Evolutionary conservation across 2,113 vertebrate species (phyloP).

Genomic region (Megalops atlanticus): DNA sequence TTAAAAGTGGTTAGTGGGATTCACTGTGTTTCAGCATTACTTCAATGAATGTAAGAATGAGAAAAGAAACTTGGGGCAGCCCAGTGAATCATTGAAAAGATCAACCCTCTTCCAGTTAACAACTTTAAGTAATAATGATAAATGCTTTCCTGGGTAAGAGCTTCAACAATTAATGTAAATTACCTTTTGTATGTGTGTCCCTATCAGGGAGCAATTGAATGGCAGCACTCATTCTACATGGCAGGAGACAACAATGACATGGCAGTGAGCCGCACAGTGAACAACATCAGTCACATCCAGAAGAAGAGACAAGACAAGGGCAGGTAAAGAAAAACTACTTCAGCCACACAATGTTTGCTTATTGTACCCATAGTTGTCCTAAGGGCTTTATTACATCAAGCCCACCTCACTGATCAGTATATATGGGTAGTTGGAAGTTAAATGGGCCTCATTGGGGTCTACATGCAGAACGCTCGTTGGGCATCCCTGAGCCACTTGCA

Average conservation of each 20-base stretch:
- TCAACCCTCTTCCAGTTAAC: neutral
- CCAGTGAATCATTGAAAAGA: neutral
- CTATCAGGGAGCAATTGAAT: constrained; percentile 86
- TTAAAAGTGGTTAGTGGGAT: neutral
- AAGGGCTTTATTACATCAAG: too few relatives aligned
- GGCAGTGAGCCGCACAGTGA: constrained; percentile 89
- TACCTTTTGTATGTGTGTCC: constrained; percentile 22
- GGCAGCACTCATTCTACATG: constrained; percentile 82
- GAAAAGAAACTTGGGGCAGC: too few relatives aligned
- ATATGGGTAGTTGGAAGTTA: too few relatives aligned
- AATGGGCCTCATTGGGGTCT: too few relatives aligned
- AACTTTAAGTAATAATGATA: constrained; percentile 30
- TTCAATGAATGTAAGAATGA: too few relatives aligned
- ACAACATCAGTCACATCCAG: constrained; percentile 86
- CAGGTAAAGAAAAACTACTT: constrained; percentile 61
- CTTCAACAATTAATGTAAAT: neutral
- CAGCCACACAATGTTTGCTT: too few relatives aligned
- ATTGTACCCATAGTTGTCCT: too few relatives aligned
- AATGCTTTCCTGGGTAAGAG: too few relatives aligned
- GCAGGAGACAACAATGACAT: constrained; percentile 91
- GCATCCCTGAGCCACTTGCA: too few relatives aligned
- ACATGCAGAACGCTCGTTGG: too few relatives aligned
- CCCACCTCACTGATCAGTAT: too few relatives aligned
- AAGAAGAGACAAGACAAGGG: constrained; percentile 78
- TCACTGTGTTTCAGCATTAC: neutral